A percentile compares a stretch with the other conserved stretches of the same genome.
Conservation (phyloP, 2,888 invertebrate species). For the Thyatira batis region DNA sequence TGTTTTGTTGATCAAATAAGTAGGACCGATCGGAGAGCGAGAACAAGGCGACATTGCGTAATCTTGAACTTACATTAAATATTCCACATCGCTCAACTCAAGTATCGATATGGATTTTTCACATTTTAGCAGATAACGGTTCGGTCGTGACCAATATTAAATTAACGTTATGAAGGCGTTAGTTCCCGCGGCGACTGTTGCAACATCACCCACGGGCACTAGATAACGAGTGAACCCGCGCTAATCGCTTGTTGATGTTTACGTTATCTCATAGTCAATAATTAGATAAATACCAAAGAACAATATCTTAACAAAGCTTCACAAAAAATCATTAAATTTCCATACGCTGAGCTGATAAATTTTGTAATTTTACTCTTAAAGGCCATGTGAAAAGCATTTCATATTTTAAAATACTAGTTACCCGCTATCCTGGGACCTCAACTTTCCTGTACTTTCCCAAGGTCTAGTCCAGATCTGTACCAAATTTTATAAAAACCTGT, state of each 20-base stretch:
- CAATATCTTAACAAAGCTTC: too few species aligned
- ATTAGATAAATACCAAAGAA: too few species aligned
- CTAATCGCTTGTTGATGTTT: background rate
- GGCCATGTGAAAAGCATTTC: too few species aligned
- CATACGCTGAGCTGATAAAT: background rate
- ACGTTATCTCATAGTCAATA: too few species aligned
- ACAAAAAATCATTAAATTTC: background rate
- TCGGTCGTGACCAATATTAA: background rate
- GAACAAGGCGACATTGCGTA: slow-evolving; percentile 25
- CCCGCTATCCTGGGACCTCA: too few species aligned
- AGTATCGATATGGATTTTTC: background rate
- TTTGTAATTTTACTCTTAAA: background rate
- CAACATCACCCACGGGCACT: background rate
- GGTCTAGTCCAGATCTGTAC: too few species aligned
- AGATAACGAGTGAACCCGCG: background rate
- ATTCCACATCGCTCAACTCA: background rate
- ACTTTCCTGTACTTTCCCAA: too few species aligned
- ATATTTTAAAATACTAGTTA: too few species aligned
- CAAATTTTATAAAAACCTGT: too few species aligned
- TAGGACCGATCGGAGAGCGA: background rate
- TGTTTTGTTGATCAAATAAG: background rate
- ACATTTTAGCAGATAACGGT: background rate
- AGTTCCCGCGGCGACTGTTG: background rate
- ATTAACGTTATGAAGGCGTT: background rate
- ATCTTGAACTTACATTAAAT: slow-evolving; percentile 6